Base-by-base conservation (phyloP, 2,797 vertebrate genomes). In the Atherinosoma microstoma region DNA sequence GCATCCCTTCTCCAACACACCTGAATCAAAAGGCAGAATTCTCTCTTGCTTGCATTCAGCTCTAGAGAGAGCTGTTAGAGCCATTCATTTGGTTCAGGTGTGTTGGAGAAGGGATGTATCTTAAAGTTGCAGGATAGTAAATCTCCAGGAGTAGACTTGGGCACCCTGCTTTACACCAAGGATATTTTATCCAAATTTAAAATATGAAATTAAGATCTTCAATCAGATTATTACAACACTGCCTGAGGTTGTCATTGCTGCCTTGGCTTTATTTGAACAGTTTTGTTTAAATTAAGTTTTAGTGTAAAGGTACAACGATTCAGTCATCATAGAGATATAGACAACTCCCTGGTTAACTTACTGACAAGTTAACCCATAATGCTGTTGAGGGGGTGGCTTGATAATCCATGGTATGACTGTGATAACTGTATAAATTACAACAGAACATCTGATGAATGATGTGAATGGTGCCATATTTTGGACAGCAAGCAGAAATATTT, bases 301-400 rank as follows among this genome's bases (percentile, higher is more conserved):
- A 7, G 18, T 54, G 36, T n/a, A 7, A 68, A 15, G 32, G 60
- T 45, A 12, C 34, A 66, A 27, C 42, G 54, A 27, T 24, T 53
- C 27, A 60, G 30, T 49, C 74, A 75, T 40, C 56, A 27, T 27
- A 27, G 24, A 34, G 70, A n/a, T 53, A 53, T 24, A 13, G 57
- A 81, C 57, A 70, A 42, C 64, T 57, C 47, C 54, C 27, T 62
- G 58, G 20, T 64, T 59, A 54, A 60, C 20, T 67, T 32, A 64
- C 68, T 74, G 73, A 75, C 73, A 84, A 49, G 58, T 60, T 75
- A 75, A 82, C 79, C 65, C 64, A 45, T 54, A 59, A 24, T 45
- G 58, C 59, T 74, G 67, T 74, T 76, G 5, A 40, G 10, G 24
- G 35, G 10, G 8, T 13, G 36, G 3, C 15, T 13, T 42, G 15